Evolutionary conservation across 1,140 invertebrate species (phyloP).

Genomic region (Chlorops oryzae): DNA sequence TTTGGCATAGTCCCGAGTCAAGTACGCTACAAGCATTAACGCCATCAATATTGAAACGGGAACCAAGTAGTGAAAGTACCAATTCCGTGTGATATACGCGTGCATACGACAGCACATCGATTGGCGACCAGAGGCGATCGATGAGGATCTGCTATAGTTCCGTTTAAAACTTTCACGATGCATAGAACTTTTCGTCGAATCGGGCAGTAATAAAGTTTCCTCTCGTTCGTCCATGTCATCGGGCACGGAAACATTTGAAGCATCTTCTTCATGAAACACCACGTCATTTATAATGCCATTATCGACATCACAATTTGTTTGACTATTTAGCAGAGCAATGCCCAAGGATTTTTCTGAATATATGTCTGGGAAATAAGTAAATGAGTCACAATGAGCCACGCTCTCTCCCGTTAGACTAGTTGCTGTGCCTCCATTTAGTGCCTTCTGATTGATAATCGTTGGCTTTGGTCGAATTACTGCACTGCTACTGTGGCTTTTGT

Average conservation of each 20-base stretch:
- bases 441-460: constrained; percentile 11
- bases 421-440: constrained; percentile 10
- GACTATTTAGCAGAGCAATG: too few relatives aligned
- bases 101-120: constrained; percentile 30
- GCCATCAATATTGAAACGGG: constrained; percentile 26
- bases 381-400: too few relatives aligned
- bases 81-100: constrained; percentile 30
- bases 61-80: constrained; percentile 34
- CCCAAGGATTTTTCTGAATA: too few relatives aligned
- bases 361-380: too few relatives aligned
- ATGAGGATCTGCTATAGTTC: not conserved
- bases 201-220: not conserved
- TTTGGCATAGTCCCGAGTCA: constrained; percentile 50
- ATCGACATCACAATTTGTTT: constrained; percentile 13
- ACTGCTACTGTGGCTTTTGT: constrained; percentile 14
- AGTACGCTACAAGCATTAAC: constrained; percentile 31
- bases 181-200: not conserved
- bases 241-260: not conserved
- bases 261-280: constrained; percentile 10
- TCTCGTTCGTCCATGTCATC: not conserved
- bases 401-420: constrained; percentile 15
- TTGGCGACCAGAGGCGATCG: constrained; percentile 13
- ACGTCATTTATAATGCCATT: constrained; percentile 4
- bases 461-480: constrained; percentile 5
- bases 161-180: too few relatives aligned